These are phyloP conservation scores for Neoarius graeffei DNA, from an alignment of 2,113 vertebrate species.

Conservation along the genomic window DNA sequence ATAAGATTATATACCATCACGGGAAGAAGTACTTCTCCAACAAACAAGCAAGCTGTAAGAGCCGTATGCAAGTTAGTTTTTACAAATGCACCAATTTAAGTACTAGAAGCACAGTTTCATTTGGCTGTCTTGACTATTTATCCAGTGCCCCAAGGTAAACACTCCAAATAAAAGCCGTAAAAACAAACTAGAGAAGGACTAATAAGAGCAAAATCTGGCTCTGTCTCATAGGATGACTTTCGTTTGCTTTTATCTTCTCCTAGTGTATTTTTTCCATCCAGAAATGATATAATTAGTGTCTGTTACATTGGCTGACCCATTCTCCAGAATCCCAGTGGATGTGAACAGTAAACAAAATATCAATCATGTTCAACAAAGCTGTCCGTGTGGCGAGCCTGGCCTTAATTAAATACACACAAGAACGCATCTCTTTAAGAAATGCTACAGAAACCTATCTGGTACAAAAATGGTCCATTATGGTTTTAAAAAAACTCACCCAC, in stretches of 20 bases:
- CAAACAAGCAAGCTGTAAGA: background rate
- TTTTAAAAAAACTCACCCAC: background rate
- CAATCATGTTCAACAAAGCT: constrained; percentile 49
- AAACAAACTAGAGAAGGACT: constrained; percentile 27
- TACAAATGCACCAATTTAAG: background rate
- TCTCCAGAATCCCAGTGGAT: constrained; percentile 48
- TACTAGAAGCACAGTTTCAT: background rate
- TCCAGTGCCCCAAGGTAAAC: background rate
- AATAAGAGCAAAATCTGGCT: background rate
- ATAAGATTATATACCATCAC: constrained; percentile 10
- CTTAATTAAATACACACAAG: constrained; percentile 41
- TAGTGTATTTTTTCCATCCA: constrained; percentile 37
- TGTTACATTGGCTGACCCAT: constrained; percentile 47
- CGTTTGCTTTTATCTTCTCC: constrained; percentile 16
- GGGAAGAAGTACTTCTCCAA: background rate
- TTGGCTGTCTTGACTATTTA: constrained; percentile 18
- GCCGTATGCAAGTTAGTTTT: background rate
- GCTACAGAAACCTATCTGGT: background rate
- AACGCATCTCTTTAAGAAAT: constrained; percentile 19
- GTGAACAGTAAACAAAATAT: constrained; percentile 54
- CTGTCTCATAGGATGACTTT: constrained; percentile 7
- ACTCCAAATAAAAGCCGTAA: background rate
- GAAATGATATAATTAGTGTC: constrained; percentile 51
- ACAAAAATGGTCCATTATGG: background rate
- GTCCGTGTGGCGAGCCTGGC: constrained; percentile 6